Base-by-base conservation (phyloP, 2,888 invertebrate species). In the Netelia melanura region DNA sequence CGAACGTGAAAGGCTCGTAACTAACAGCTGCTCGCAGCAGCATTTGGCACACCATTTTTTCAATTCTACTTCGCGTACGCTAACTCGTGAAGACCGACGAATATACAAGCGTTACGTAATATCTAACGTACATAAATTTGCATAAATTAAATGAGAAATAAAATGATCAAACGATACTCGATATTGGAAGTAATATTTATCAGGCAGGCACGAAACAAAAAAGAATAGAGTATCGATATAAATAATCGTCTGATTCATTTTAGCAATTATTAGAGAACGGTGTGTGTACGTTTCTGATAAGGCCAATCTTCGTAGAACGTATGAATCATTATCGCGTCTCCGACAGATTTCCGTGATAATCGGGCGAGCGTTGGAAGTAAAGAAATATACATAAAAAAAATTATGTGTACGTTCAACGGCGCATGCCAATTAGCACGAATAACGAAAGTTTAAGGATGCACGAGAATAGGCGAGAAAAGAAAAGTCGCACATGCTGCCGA, bases 41-140 rank as follows among this genome's bases (percentile, higher is more conserved):
- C 72, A 72, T 85, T 82, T 82, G 82, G 79, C 82, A 79, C 82
- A 71, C 56, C 65, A 56, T 76, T 43, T 82, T 85, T 85, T 76
- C 67, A 76, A 85, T 79, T 76, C 67, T 68, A 76, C 62, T 85
- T 85, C 82, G 54, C 75, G 68, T 44, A 72, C 23, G 25, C 9
- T 56, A 62, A 74, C 64, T 54, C 44, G 2, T 54, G 48, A 43
- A 62, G 23, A 68, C 75, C 43, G 61, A 85, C 58, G 72, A 25
- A 82, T 61, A 30, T 21, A 23, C 65, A 61, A 52, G 48, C n/a
- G 67, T 85, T 82, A 62, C 67, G 82, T 67, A 82, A 85, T 75
- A 11, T 38, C 48, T 25, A 71, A 43, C 48, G 67, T 17, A 77
- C 17, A 21, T 58, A 58, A 54, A 54, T 54, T 54, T 21, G 58